Base-by-base conservation (phyloP, 1,140 invertebrate genomes). In the Gonatopus flavifemur region DNA sequence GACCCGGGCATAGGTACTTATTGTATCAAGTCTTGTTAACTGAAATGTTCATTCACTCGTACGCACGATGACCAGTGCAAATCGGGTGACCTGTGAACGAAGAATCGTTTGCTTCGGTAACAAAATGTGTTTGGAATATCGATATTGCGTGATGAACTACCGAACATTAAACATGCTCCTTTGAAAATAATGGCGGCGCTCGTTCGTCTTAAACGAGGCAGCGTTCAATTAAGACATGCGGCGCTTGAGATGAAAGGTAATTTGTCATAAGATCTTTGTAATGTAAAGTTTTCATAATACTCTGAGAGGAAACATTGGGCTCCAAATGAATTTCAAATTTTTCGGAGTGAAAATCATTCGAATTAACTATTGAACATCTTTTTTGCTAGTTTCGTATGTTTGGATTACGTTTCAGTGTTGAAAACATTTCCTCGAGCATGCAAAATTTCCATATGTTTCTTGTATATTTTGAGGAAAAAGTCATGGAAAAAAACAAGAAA, bases 201-300 rank as follows among this genome's bases (percentile, higher is more conserved):
- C 5, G 67, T 75, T 13, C 71, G 77, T 46, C 72, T 83, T 5
- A 83, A 82, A 64, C 69, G 81, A 32, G 71, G 81, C 28, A 82
- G 81, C 53, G 80, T 83, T 24, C 81, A 83, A 59, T 53, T 83
- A 13, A 78, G 81, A 57, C 72, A 72, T 51, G 81, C 81, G 7
- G 81, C 81, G n/a, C 77, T 79, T 49, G 80, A 81, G 57, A 79
- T 82, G 32, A 80, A 77, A 67, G 81, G 81, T 82, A 74, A 50
- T 32, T 43, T 16, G 9, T 43, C n/a, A 31, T n/a, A n/a, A n/a
- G n/a, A n/a, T n/a, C n/a, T n/a, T 32, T 16, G 6, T 40, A 22
- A 49, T 43, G 28, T 30, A 31, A 12, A 19, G n/a, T n/a, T n/a
- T n/a, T n/a, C n/a, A n/a, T n/a, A n/a, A n/a, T n/a, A n/a, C n/a